phyloP scores from a whole-genome alignment of 1,140 invertebrate species.

The Bombyx mori region DNA sequence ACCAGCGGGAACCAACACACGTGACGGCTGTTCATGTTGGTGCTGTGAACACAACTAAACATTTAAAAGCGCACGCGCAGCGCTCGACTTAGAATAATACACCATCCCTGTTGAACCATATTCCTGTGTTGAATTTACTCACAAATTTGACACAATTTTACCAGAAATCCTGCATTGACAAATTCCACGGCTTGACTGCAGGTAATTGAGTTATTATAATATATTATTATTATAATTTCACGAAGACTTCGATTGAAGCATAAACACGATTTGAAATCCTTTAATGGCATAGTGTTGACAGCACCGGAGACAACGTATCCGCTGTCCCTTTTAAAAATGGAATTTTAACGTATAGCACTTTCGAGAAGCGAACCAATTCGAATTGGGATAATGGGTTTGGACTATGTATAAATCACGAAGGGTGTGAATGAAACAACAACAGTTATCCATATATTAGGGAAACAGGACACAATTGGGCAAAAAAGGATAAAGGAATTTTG shows the following conservation, averaged over 20 bases:
- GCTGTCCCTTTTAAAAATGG: conserved; percentile 9
- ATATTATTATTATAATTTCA: too few species aligned
- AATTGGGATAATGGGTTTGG: conserved; percentile 29
- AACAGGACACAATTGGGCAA: too few species aligned
- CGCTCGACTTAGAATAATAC: conserved; percentile 31
- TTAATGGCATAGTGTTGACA: conserved; percentile 41
- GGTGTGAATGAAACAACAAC: conserved; percentile 41
- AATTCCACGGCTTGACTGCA: too few species aligned
- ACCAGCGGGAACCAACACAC: conserved; percentile 27
- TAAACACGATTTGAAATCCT: conserved; percentile 28
- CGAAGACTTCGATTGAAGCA: background rate
- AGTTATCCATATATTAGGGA: background rate
- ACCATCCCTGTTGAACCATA: conserved; percentile 18
- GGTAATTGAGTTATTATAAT: too few species aligned
- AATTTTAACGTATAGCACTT: conserved; percentile 8
- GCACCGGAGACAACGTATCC: conserved; percentile 61
- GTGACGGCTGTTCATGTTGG: conserved; percentile 56
- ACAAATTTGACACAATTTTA: conserved; percentile 1
- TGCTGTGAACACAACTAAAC: conserved; percentile 54
- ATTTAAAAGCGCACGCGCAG: conserved; percentile 50
- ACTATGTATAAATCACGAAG: conserved; percentile 50
- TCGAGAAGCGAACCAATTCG: conserved; percentile 35
- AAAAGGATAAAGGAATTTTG: too few species aligned
- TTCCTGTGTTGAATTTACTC: conserved; percentile 10
- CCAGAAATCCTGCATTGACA: too few species aligned